Conservation (phyloP, 2,888 invertebrate species). For the Leucania comma region DNA sequence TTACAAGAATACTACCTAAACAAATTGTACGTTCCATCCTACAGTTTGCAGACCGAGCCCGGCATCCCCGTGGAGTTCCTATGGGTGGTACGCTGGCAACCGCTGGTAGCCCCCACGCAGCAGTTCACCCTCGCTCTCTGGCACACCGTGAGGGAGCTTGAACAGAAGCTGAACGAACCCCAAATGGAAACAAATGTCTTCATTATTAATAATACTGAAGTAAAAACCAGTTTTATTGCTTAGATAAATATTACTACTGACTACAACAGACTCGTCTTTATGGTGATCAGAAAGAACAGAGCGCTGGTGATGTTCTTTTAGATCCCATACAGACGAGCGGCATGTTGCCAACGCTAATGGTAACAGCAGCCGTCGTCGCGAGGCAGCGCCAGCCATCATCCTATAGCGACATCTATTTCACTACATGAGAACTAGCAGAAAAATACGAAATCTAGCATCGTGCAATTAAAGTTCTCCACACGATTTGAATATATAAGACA, state of each 20-base stretch:
- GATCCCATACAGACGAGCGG: no score
- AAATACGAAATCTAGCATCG: no score
- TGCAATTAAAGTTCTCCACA: no score
- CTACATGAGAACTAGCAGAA: no score
- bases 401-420: no score
- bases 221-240: constrained; percentile 34
- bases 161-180: constrained; percentile 72
- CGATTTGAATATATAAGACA: no score
- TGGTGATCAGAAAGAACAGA: background rate
- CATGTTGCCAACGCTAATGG: no score
- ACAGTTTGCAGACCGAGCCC: constrained; percentile 69
- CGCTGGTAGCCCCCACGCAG: constrained; percentile 70
- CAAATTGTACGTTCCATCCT: background rate
- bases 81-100: constrained; percentile 78
- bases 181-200: constrained; percentile 76
- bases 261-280: background rate
- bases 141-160: constrained; percentile 73
- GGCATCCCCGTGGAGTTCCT: constrained; percentile 54
- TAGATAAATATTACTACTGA: background rate
- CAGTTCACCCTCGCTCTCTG: constrained; percentile 76
- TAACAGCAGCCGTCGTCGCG: no score
- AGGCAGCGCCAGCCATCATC: no score
- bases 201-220: constrained; percentile 76
- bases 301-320: background rate
- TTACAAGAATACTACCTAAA: background rate